These are phyloP conservation scores for Diprion similis DNA, from an alignment of 1,140 invertebrate genomes.

Conservation along the genomic window DNA sequence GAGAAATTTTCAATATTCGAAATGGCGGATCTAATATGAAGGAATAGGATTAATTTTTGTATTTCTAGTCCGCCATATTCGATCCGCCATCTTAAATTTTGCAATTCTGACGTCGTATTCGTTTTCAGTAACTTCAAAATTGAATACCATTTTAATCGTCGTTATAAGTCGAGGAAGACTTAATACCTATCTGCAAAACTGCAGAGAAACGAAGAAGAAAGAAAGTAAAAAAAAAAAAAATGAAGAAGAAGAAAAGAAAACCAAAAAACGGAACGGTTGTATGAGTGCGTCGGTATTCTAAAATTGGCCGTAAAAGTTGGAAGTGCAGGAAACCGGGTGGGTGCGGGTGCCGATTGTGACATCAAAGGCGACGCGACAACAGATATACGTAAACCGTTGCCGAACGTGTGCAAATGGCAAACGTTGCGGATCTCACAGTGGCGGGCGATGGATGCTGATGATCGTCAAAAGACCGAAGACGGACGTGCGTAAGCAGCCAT, in stretches of 20 bases:
- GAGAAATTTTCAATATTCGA: no score
- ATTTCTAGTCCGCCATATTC: no score
- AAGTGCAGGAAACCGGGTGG: slow-evolving; percentile 22
- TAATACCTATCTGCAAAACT: no score
- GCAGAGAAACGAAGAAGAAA: no score
- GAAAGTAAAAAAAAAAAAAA: no score
- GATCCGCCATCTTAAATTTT: no score
- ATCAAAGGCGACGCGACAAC: slow-evolving; percentile 60
- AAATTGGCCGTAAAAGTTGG: slow-evolving; percentile 15
- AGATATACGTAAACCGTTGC: slow-evolving; percentile 53
- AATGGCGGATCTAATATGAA: no score
- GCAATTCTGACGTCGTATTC: no score
- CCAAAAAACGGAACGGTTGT: not conserved
- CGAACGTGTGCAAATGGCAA: slow-evolving; percentile 28
- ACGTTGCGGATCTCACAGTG: slow-evolving; percentile 33
- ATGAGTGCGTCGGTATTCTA: not conserved
- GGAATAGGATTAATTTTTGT: no score
- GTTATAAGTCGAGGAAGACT: no score
- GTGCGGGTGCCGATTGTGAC: slow-evolving; percentile 39
- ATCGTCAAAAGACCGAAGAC: slow-evolving; percentile 55
- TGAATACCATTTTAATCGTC: no score
- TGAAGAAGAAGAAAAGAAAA: not conserved
- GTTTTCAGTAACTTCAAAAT: not conserved
- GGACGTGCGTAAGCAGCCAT: slow-evolving; percentile 60
- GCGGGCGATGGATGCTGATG: slow-evolving; percentile 29